These are phyloP conservation scores for Scaptomyza tumidula DNA, from an alignment of 2,888 invertebrate genomes.

Conservation along the genomic window DNA sequence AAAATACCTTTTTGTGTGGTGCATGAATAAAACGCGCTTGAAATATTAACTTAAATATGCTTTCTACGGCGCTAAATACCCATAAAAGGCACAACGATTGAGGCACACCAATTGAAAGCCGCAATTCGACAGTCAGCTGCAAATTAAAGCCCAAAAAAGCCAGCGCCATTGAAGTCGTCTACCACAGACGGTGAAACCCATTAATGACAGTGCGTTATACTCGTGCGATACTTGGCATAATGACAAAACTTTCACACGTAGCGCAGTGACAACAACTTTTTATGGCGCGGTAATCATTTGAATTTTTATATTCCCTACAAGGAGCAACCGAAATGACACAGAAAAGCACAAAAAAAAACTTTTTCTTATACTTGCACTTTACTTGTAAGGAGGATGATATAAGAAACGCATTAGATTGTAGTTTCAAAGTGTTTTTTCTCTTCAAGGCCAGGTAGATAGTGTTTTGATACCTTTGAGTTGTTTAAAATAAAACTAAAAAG, in stretches of 20 bases:
- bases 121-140: conserved; percentile 4
- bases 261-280: conserved; percentile 48
- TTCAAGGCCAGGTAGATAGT: background rate
- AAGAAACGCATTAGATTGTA: background rate
- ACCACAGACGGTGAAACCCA: conserved; percentile 37
- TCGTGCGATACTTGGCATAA: conserved; percentile 62
- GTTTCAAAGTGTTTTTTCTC: background rate
- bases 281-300: conserved; percentile 69
- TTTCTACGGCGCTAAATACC: conserved; percentile 22
- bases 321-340: conserved; percentile 22
- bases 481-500: too few relatives aligned
- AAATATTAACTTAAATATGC: conserved; percentile 58
- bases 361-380: background rate
- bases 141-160: conserved; percentile 18
- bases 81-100: conserved; percentile 44
- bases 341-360: background rate
- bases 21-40: conserved; percentile 31
- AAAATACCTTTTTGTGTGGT: background rate
- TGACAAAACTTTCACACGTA: conserved; percentile 73
- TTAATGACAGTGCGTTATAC: conserved; percentile 63
- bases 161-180: conserved; percentile 15
- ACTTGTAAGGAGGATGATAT: background rate
- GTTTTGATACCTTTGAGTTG: background rate
- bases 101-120: conserved; percentile 33
- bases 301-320: conserved; percentile 73